Conservation (phyloP, 1,140 invertebrate species). For the Elysia chlorotica region DNA sequence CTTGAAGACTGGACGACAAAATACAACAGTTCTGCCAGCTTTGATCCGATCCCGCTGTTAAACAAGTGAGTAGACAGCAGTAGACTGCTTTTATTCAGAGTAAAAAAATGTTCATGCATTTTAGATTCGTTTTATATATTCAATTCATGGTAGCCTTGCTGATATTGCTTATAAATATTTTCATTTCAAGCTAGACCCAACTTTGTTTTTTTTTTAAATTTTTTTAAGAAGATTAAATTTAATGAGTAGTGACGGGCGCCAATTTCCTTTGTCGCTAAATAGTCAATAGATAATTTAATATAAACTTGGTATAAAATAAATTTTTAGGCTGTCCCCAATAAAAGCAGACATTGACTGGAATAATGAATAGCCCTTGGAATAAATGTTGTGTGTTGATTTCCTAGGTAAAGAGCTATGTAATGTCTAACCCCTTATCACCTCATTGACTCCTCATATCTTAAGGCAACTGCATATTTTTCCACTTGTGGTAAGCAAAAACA, state of each 20-base stretch:
- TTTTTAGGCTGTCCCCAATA: not conserved
- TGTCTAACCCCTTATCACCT: not conserved
- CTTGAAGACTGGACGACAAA: constrained; percentile 17
- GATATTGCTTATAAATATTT: not conserved
- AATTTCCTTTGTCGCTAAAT: too few relatives aligned
- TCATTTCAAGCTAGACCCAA: not conserved
- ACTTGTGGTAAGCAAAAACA: too few relatives aligned
- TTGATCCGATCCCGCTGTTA: constrained; percentile 12
- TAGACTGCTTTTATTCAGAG: not conserved
- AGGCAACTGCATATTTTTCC: not conserved
- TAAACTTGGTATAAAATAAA: too few relatives aligned
- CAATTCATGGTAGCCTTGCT: not conserved
- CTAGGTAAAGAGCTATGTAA: not conserved
- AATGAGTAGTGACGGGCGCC: not conserved
- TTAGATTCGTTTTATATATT: not conserved
- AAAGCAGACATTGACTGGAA: too few relatives aligned
- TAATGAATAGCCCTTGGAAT: not conserved
- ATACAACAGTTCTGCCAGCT: not conserved
- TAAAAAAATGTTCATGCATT: not conserved
- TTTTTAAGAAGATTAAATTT: not conserved
- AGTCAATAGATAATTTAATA: too few relatives aligned
- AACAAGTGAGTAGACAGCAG: constrained; percentile 1
- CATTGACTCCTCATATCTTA: not conserved
- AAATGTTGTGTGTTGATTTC: not conserved
- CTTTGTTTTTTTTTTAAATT: not conserved